Percentiles rank a stretch among this genome's conserved stretches.
phyloP scores from a whole-genome alignment of 2,888 invertebrate species.

The Mylabris sibirica region DNA sequence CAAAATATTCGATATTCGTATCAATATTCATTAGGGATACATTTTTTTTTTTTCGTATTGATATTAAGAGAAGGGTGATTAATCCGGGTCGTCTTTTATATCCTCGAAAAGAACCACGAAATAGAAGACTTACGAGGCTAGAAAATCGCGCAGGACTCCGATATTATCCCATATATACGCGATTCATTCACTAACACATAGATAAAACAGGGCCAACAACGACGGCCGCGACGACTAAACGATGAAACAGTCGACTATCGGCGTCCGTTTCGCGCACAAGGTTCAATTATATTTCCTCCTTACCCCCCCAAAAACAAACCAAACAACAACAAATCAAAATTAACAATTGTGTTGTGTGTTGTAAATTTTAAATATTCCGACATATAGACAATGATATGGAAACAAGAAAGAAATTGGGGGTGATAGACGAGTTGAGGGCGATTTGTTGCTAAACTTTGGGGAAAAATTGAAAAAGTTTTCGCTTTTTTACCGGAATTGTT shows the following conservation, averaged over 20 bases:
- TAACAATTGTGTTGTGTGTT: neutral
- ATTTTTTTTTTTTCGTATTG: neutral
- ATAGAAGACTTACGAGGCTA: neutral
- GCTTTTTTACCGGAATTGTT: constrained; percentile 8
- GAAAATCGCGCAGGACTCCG: constrained; percentile 34
- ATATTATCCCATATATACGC: constrained; percentile 4
- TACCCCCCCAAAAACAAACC: constrained; percentile 2
- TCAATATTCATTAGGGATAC: neutral
- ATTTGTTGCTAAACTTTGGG: constrained; percentile 36
- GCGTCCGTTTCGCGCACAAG: constrained; percentile 43
- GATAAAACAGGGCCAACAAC: constrained; percentile 21
- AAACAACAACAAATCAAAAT: neutral
- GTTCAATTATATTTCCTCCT: constrained; percentile 36
- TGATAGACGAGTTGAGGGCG: neutral
- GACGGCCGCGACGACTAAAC: constrained; percentile 23
- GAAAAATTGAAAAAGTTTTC: constrained; percentile 22
- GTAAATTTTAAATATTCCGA: neutral
- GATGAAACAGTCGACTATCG: constrained; percentile 45
- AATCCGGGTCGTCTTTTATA: neutral
- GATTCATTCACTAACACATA: constrained; percentile 2
- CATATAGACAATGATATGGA: neutral
- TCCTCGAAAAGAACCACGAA: neutral
- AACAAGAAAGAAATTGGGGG: neutral
- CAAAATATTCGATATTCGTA: neutral
- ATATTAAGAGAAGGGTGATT: neutral